Conservation (phyloP, 2,113 vertebrate species). For the Amblyornis subalaris region DNA sequence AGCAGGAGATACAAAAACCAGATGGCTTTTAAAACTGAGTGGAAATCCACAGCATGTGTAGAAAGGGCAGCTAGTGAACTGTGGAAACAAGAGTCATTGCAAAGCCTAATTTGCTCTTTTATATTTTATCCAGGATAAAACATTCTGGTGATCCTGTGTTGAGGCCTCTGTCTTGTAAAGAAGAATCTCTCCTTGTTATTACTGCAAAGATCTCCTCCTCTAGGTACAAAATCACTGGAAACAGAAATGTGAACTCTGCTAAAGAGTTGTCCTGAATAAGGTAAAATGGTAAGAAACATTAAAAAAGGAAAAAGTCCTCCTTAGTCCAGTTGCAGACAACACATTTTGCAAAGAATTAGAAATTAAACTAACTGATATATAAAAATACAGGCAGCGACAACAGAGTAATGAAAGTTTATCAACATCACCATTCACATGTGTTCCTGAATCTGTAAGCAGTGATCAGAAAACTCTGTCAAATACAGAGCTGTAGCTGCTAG, state of each 20-base stretch:
- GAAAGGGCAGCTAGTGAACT: not conserved
- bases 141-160: not conserved
- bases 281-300: not conserved
- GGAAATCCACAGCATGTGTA: not conserved
- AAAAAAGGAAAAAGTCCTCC: not conserved
- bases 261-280: not conserved
- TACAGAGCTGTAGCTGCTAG: not conserved
- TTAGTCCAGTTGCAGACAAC: not conserved
- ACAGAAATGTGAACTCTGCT: not conserved
- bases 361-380: not conserved
- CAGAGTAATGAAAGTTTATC: not conserved
- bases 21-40: conserved; percentile 7
- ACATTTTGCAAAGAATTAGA: not conserved
- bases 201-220: not conserved
- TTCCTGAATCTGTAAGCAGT: not conserved
- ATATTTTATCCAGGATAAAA: not conserved
- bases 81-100: not conserved
- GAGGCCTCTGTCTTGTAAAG: not conserved
- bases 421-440: not conserved
- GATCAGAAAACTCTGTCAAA: not conserved
- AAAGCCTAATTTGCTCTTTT: not conserved
- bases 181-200: not conserved
- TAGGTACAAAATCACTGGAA: not conserved
- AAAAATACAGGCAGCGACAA: not conserved
- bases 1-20: conserved; percentile 1